Evolutionary conservation across 2,113 vertebrate genomes (phyloP), one percentile per base, ranked within the genome.

Genomic region (Machaerirhynchus nigripectus): DNA sequence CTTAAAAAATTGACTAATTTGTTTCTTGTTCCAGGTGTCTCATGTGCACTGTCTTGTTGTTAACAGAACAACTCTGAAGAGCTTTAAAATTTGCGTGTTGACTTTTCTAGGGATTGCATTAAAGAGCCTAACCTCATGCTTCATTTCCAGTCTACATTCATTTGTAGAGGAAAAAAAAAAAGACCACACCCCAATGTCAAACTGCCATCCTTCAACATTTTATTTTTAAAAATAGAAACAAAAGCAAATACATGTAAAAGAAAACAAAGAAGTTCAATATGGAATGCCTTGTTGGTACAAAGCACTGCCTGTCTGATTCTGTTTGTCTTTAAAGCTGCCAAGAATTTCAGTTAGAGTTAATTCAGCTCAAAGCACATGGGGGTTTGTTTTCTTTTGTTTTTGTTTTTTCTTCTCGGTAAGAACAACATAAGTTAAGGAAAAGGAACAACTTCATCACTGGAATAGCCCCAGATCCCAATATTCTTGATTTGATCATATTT

Each of bases 311-410:
- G 27, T 57, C 31, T 75, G 50, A 47, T 33, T 90, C 44, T 91
- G 20, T 92, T 91, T 92, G 24, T 71, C 39, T 90, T 81, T 49
- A 90, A 74, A 78, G 35, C 9, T 84, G 86, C 68, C 89, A 93
- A 89, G 64, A 92, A 89, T 87, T 93, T 77, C 50, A 84, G 60
- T 83, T 81, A n/a, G 56, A 75, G 50, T 56, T 91, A 93, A 89
- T 95, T 95, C 73, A 84, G 33, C 56, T 81, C 80, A 75, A 95
- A 89, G 42, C 14, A 81, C 21, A 28, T 21, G 6, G 13, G 35
- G 24, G 30, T 75, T 76, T 39, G 49, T 19, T 78, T 52, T 5
- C 55, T 59, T 84, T 82, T 63, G 35, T 33, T 44, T 56, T n/a
- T 26, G 11, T 47, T 65, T 63, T 39, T 84, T 83, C 74, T 57